Conservation (phyloP, 2,113 vertebrate genomes). For the Nannobrachium achirus region DNA sequence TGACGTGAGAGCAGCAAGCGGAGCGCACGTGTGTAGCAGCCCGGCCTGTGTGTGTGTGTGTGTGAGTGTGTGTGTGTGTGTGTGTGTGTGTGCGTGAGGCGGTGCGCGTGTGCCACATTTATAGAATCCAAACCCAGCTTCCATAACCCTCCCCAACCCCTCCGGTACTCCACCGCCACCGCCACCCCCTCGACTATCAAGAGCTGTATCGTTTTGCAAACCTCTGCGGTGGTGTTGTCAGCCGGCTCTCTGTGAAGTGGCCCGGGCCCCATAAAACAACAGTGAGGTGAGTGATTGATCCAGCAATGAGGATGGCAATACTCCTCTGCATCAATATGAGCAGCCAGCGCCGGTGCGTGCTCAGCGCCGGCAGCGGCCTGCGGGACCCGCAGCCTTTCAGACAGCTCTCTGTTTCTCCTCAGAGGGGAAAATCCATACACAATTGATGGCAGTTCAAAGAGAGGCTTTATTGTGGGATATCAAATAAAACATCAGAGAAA, state of each 20-base stretch:
- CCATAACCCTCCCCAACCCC: conserved; percentile 49
- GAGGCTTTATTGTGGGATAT: conserved; percentile 82
- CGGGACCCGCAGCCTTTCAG: conserved; percentile 79
- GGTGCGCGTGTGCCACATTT: conserved; percentile 55
- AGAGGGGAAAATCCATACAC: conserved; percentile 81
- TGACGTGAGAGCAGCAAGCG: conserved; percentile 24
- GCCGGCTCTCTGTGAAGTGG: conserved; percentile 77
- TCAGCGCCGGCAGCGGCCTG: conserved; percentile 60
- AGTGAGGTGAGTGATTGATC: conserved; percentile 80
- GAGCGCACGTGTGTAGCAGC: not conserved
- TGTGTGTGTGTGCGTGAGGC: conserved; percentile 32
- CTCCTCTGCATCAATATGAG: conserved; percentile 81
- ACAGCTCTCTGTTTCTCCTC: conserved; percentile 81
- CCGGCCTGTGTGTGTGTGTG: conserved; percentile 11
- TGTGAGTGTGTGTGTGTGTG: conserved; percentile 31
- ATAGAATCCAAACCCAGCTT: conserved; percentile 67
- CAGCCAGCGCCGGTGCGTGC: not conserved
- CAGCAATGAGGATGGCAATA: conserved; percentile 82
- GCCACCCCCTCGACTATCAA: conserved; percentile 71
- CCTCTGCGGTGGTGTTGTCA: conserved; percentile 78
- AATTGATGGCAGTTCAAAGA: conserved; percentile 81
- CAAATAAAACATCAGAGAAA: conserved; percentile 82
- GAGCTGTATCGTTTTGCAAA: conserved; percentile 78
- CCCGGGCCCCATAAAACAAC: conserved; percentile 77
- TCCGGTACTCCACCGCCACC: conserved; percentile 34